Base-by-base conservation (phyloP, 2,888 invertebrate genomes). In the Drosophila longiperda region DNA sequence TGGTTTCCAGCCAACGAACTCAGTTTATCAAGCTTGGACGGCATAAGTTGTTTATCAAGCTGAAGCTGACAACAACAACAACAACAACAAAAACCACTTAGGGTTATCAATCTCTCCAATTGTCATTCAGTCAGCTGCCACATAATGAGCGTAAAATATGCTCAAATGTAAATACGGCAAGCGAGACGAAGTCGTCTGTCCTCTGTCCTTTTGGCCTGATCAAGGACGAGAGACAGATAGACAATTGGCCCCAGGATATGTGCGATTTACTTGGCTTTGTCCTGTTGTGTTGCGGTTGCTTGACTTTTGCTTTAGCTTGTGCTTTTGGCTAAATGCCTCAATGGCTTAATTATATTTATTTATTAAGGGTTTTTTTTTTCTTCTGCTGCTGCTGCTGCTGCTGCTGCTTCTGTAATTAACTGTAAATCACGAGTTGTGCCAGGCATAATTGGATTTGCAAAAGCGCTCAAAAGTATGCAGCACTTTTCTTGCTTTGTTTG, bases 311-410 rank as follows among this genome's bases (percentile, higher is more conserved):
- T 15, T 29, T 29, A 1, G 29, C 29, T 29, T 29, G 29, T 67
- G 81, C 72, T 40, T 60, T 65, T 68, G 52, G 23, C 66, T 66
- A 83, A 87, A 73, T 57, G 74, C 59, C 62, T 71, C 69, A 82
- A 74, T 75, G 76, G 73, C 74, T 89, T 89, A 87, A 85, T 85
- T 85, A 75, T 75, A 70, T 82, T 75, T 69, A 58, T n/a, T 64
- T 69, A 42, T 53, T 58, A 8, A 5, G 29, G n/a, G 60, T 48
- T 38, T 52, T 67, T 49, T 58, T 50, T 52, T 26, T 49, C 15
- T 20, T 8, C 23, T 23, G 9, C 29, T 50, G 6, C 11, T n/a
- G 3, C 17, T 49, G 29, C 17, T 49, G 3, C 3, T 49, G 26
- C 6, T 42, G 20, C 45, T 48, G 49, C 29, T 49, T 65, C 53